A percentile compares a stretch with the other conserved stretches of the same genome.
Evolutionary conservation across 2,888 invertebrate genomes (phyloP).

Genomic region (Galeopsomyia nigrocyanea): DNA sequence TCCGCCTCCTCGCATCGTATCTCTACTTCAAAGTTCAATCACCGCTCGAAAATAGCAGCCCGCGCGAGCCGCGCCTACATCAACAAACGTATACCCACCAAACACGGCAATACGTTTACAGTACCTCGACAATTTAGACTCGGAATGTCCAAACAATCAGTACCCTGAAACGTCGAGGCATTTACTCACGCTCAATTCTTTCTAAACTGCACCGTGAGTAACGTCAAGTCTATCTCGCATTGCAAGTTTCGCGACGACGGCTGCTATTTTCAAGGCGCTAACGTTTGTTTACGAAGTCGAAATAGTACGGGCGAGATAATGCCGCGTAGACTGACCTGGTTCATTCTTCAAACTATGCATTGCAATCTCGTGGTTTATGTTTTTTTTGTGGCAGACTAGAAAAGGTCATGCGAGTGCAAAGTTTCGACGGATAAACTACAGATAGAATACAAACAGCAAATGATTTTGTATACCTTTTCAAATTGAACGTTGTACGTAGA

Average conservation of each 20-base stretch:
- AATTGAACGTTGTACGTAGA: no score
- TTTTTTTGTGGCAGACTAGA: neutral
- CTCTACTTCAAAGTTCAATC: no score
- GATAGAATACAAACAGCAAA: no score
- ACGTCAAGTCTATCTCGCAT: neutral
- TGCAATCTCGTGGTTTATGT: neutral
- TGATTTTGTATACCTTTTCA: no score
- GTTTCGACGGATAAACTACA: no score
- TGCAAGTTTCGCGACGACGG: neutral
- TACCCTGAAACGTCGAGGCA: conserved; percentile 3
- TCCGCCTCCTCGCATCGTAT: no score
- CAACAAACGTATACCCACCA: no score
- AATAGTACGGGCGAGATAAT: conserved; percentile 43
- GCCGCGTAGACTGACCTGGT: conserved; percentile 21
- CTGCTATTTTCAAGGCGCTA: conserved; percentile 41
- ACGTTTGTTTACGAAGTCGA: conserved; percentile 44
- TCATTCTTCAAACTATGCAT: neutral
- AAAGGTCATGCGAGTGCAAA: neutral
- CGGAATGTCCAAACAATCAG: conserved; percentile 31
- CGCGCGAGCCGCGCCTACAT: no score
- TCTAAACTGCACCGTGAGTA: neutral
- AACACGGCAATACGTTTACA: conserved; percentile 3
- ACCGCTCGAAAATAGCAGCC: no score
- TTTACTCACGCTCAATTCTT: conserved; percentile 9
- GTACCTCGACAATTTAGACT: no score